Evolutionary conservation across 2,888 invertebrate genomes (phyloP), one percentile per base, ranked within the genome.

Genomic region (Ypsolopha scabrella): DNA sequence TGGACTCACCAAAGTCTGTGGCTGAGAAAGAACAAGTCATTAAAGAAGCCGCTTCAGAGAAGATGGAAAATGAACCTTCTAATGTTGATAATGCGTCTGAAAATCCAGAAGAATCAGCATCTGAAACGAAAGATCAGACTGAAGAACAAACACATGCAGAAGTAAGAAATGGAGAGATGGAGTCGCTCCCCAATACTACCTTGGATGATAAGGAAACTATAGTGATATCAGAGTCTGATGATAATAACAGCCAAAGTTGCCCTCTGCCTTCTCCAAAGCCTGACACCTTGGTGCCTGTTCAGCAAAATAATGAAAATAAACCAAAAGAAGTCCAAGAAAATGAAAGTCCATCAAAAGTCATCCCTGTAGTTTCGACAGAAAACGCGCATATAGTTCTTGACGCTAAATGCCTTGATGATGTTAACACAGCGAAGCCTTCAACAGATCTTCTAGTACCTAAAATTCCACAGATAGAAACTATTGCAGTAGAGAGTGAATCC

Each of bases 231-330:
- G 85, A 87, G 61, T 86, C 85, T 10, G 86, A 86, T 62, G 81
- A 87, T 55, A 85, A 82, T 59, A 77, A 87, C 62, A 80, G 88
- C 64, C 80, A 87, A 58, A 85, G 85, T 61, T 83, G 86, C 59
- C 85, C 85, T 1, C 58, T 85, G 34, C 85, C 85, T n/a, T 82
- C 85, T 6, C 86, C 85, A 0, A 80, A 80, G 62, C 75, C 70
- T 13, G 72, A 72, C 50, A 60, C 62, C 10, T 63, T 75, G 44
- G 67, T 65, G 13, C 80, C 77, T 11, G 67, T 72, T 7, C 64
- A 60, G 46, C 68, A 68, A 39, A 68, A 64, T 36, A 71, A 72
- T 56, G 76, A 77, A 38, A 71, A 74, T 48, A 75, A 75, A 59
- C 71, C 80, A 1, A 79, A 75, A 58, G 78, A 78, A 52, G 62